Evolutionary conservation across 2,888 invertebrate genomes (phyloP), one percentile per base, ranked within the genome.

Genomic region (Rhopalosiphum nymphaeae): DNA sequence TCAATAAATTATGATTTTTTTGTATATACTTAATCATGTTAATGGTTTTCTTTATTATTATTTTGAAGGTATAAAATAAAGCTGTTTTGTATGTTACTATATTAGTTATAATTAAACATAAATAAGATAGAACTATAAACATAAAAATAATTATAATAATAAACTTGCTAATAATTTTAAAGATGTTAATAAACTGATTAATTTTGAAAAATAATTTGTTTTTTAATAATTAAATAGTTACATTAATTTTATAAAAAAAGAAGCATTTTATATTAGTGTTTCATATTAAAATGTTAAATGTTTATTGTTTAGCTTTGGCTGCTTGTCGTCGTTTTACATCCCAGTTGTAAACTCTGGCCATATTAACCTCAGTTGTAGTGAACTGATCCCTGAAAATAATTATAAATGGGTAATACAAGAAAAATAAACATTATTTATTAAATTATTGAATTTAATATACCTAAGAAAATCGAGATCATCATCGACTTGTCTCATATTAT

Each of bases 261-360:
- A 67, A 92, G 25, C 42, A 88, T 21, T 21, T 67, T 44, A 88
- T 44, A 88, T 67, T 78, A 78, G 61, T 88, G 61, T 49, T 67
- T 25, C 5, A 49, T 29, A 53, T 78, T 42, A 26, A 13, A 36
- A 16, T 10, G 49, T 49, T 46, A 92, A 25, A 85, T 53, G n/a
- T 56, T 84, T 44, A 94, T 91, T 94, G 84, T 86, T 94, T 94
- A 53, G 89, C 89, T 89, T 93, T 94, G 26, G 94, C 95, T 5
- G 95, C 94, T 84, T 95, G 94, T 89, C 95, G 85, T 84, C 97
- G 97, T 96, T 99, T 99, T 7, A 99, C 99, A 96, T 99, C 98
- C 99, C 99, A 99, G 96, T 99, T 99, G 96, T 98, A 99, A 49
- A 99, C 98, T 96, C 99, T 97, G 57, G 99, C 99, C 98, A 99